Percentiles rank a stretch among this genome's conserved stretches.
Evolutionary conservation across 1,140 invertebrate genomes (phyloP).

Genomic region (Drosophila bocki): DNA sequence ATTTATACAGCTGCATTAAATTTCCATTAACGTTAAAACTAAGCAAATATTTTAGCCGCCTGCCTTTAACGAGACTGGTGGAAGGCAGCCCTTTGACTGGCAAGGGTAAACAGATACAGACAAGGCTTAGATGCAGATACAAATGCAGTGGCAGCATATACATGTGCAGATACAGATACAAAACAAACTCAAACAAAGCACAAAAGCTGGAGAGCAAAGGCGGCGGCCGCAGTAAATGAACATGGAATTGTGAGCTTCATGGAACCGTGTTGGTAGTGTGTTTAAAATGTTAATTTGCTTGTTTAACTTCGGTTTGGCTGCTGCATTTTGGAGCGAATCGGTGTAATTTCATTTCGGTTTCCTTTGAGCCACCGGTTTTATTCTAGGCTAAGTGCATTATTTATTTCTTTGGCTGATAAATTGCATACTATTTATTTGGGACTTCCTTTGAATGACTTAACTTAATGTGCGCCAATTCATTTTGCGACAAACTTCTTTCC

Average conservation of each 20-base stretch:
- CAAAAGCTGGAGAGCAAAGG: constrained; percentile 43
- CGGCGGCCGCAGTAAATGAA: constrained; percentile 35
- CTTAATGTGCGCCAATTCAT: constrained; percentile 40
- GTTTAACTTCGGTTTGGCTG: constrained; percentile 39
- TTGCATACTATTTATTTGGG: constrained; percentile 36
- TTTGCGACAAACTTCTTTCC: constrained; percentile 16
- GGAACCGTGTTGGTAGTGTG: constrained; percentile 37
- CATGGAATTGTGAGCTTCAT: constrained; percentile 41
- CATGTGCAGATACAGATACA: constrained; percentile 15
- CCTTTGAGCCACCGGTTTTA: constrained; percentile 19
- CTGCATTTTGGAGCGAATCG: constrained; percentile 15
- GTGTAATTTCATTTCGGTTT: constrained; percentile 2
- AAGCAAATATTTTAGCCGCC: constrained; percentile 47
- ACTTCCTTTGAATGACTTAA: constrained; percentile 29
- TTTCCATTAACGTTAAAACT: constrained; percentile 56
- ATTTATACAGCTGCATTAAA: constrained; percentile 53
- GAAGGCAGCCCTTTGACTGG: constrained; percentile 37
- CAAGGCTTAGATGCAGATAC: constrained; percentile 60
- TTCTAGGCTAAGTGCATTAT: constrained; percentile 24
- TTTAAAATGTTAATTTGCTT: constrained; percentile 52
- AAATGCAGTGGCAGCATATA: constrained; percentile 44
- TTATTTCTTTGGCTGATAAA: constrained; percentile 30
- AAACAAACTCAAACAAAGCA: constrained; percentile 45
- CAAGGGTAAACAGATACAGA: constrained; percentile 35
- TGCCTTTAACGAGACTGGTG: constrained; percentile 29